A percentile compares a stretch with the other conserved stretches of the same genome.
These are phyloP conservation scores for Typhlomys cinereus DNA, from an alignment of 2,113 vertebrate genomes.

Conservation along the genomic window DNA sequence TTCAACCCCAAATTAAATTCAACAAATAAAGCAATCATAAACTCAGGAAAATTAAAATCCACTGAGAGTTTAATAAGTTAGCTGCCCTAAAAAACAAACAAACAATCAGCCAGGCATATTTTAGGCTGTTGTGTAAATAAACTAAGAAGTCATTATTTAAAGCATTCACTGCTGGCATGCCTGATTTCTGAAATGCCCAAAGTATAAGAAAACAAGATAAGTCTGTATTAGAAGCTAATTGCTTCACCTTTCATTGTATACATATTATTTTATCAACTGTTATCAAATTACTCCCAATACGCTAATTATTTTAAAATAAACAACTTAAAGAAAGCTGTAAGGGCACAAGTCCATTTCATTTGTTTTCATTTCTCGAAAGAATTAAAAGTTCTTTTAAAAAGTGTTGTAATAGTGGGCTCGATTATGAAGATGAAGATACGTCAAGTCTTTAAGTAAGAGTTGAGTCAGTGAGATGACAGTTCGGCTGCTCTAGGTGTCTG, in stretches of 20 bases:
- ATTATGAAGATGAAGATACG: not conserved
- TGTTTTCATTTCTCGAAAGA: constrained; percentile 7
- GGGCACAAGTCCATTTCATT: not conserved
- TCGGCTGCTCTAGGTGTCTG: too few relatives aligned
- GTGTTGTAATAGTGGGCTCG: not conserved
- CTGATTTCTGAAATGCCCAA: constrained; percentile 24
- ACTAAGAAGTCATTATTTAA: constrained; percentile 50
- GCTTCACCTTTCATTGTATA: not conserved
- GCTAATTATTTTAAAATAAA: constrained; percentile 18
- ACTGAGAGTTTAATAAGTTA: constrained; percentile 62
- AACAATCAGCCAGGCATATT: constrained; percentile 17
- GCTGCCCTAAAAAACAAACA: constrained; percentile 49
- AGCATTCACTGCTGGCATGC: constrained; percentile 3
- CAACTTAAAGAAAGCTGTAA: constrained; percentile 8
- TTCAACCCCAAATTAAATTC: constrained; percentile 52
- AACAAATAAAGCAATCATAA: constrained; percentile 36
- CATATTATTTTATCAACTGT: not conserved
- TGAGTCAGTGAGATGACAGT: too few relatives aligned
- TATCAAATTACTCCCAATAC: constrained; percentile 20
- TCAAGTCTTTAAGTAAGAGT: not conserved
- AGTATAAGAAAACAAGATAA: constrained; percentile 27
- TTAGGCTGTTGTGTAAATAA: constrained; percentile 41
- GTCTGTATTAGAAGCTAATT: not conserved
- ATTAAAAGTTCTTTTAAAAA: not conserved
- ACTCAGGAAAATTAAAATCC: constrained; percentile 67